Evolutionary conservation across 35 echinoderm and acorn worm genomes (phyloP), one percentile per base, ranked within the genome.

Genomic region (Ophioderma brevispina): DNA sequence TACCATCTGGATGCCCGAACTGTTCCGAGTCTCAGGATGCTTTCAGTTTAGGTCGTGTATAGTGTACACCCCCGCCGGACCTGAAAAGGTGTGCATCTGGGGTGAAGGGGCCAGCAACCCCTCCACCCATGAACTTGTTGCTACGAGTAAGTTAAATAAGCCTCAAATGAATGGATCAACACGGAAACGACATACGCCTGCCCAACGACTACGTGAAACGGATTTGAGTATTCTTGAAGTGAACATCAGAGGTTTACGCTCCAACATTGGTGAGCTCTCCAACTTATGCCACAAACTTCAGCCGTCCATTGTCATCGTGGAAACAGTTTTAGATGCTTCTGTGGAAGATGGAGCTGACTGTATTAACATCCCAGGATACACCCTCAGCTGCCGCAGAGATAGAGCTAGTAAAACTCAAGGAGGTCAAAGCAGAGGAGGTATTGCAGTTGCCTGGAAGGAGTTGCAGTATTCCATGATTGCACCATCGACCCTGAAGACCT

Each of bases 311-410:
- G 87, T 94, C 25, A 39, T 84, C 23, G 70, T 94, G 50, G 87
- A 94, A 89, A 94, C 92, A 0, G 84, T 89, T 40, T 37, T 94
- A 8, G 80, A 89, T 55, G 36, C 86, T 13, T 41, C 80, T 35
- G 87, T 89, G 31, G 77, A 87, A 37, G 86, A 94, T 85, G 80
- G 92, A 55, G 86, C 92, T 31, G 92, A 94, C 40, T 89, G 86
- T 32, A 94, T 94, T 37, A 52, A 78, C 80, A 94, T 89, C 32
- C 87, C 87, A 32, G 86, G 92, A 25, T 89, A 94, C 55, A 76
- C 81, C 13, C 79, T 89, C 5, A 84, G 81, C 81, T 94, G 92
- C 39, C 87, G 92, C 35, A 94, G 78, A 89, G 92, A 93, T 80
- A 35, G 92, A 38, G 18, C 40, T 80, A 76, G 38, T 37, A 84